Evolutionary conservation across 2,888 invertebrate genomes (phyloP).

Genomic region (Unio pictorum): DNA sequence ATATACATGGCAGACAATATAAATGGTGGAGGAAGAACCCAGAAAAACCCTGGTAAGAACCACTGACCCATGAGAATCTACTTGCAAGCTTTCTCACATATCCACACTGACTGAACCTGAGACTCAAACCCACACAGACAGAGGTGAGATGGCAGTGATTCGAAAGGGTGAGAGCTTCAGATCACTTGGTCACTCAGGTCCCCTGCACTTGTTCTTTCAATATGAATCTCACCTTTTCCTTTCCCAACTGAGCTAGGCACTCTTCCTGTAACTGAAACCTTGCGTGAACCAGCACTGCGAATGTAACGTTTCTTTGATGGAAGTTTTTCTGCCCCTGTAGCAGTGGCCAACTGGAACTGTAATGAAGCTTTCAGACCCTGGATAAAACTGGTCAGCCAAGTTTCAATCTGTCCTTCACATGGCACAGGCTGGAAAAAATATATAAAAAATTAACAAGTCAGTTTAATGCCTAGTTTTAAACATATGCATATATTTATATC

Average conservation of each 20-base stretch:
- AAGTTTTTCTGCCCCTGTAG: constrained; percentile 54
- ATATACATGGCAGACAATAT: too few relatives aligned
- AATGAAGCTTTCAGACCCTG: constrained; percentile 57
- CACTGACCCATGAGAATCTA: too few relatives aligned
- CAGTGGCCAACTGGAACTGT: constrained; percentile 60
- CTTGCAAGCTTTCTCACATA: too few relatives aligned
- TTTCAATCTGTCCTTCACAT: constrained; percentile 68
- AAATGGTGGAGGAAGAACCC: too few relatives aligned
- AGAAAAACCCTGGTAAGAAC: too few relatives aligned
- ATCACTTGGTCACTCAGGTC: too few relatives aligned
- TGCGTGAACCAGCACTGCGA: constrained; percentile 60
- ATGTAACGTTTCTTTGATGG: constrained; percentile 40
- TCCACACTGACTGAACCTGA: too few relatives aligned
- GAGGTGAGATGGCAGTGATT: too few relatives aligned
- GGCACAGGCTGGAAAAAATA: constrained; percentile 53
- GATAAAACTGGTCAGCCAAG: constrained; percentile 61
- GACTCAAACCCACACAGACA: too few relatives aligned
- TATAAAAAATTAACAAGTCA: neutral
- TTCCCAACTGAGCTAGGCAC: constrained; percentile 41
- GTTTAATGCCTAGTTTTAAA: too few relatives aligned
- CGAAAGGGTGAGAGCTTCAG: too few relatives aligned
- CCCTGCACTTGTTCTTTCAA: neutral
- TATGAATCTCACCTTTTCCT: constrained; percentile 5
- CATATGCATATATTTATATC: too few relatives aligned
- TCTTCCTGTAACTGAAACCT: constrained; percentile 41